phyloP scores from a whole-genome alignment of 2,113 vertebrate species.

The Acinonyx jubatus region DNA sequence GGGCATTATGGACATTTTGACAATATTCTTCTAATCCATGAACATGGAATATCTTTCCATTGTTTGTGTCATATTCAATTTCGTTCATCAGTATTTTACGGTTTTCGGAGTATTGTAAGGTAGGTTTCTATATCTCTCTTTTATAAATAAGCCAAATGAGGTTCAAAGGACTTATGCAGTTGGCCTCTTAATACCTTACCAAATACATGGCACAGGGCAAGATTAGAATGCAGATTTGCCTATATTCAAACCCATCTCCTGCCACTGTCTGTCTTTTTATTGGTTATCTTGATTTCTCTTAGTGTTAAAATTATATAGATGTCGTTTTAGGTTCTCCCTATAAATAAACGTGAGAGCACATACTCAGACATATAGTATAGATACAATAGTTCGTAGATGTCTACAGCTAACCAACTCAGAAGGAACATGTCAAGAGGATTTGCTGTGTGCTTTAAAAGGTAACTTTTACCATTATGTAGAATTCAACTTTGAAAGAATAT shows the following conservation, averaged over 20 bases:
- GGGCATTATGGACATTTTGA: background rate
- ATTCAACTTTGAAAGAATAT: background rate
- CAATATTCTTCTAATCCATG: background rate
- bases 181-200: too few species aligned
- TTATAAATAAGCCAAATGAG: background rate
- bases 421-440: background rate
- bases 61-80: background rate
- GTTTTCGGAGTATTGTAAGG: background rate
- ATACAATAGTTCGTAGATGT: background rate
- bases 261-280: background rate
- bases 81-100: background rate
- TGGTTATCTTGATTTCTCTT: background rate
- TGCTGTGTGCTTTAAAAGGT: background rate
- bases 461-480: background rate
- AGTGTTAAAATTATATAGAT: background rate
- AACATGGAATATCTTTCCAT: background rate
- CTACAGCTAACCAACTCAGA: background rate
- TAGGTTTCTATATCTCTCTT: background rate
- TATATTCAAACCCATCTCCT: background rate
- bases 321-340: background rate
- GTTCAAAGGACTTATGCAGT: background rate
- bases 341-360: background rate
- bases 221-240: background rate
- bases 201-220: background rate
- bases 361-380: background rate